Evolutionary conservation across 2,888 invertebrate species (phyloP).

Genomic region (Andrena camellia): DNA sequence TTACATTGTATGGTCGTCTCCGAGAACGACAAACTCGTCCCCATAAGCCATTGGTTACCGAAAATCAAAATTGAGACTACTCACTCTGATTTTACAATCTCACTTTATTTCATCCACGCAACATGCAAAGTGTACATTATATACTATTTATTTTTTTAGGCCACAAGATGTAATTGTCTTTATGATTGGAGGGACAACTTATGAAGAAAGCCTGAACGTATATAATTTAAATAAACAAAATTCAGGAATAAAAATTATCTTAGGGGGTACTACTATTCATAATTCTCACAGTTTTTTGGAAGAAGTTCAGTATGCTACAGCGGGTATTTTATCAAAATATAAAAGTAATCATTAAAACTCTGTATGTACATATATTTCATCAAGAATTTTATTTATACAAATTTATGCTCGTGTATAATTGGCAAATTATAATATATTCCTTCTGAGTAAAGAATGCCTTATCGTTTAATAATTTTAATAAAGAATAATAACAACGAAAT

Average conservation of each 20-base stretch:
- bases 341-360: constrained; percentile 83
- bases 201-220: constrained; percentile 96
- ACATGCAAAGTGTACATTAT: background rate
- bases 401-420: constrained; percentile 42
- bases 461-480: constrained; percentile 12
- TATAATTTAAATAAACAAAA: constrained; percentile 92
- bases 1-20: too few relatives aligned
- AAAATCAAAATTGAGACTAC: too few relatives aligned
- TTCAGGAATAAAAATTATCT: constrained; percentile 91
- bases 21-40: too few relatives aligned
- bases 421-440: constrained; percentile 18
- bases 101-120: too few relatives aligned
- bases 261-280: constrained; percentile 97
- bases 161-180: constrained; percentile 98
- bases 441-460: constrained; percentile 10
- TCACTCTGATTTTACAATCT: too few relatives aligned
- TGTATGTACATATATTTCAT: constrained; percentile 56
- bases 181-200: constrained; percentile 97
- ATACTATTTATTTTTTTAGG: constrained; percentile 83
- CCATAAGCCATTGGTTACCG: too few relatives aligned
- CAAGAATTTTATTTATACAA: constrained; percentile 72
- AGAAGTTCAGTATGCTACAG: constrained; percentile 90
- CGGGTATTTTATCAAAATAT: constrained; percentile 89
- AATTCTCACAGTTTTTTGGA: constrained; percentile 93
- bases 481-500: constrained; percentile 21